Conservation (phyloP, 2,888 invertebrate species). For the Carcina quercana region DNA sequence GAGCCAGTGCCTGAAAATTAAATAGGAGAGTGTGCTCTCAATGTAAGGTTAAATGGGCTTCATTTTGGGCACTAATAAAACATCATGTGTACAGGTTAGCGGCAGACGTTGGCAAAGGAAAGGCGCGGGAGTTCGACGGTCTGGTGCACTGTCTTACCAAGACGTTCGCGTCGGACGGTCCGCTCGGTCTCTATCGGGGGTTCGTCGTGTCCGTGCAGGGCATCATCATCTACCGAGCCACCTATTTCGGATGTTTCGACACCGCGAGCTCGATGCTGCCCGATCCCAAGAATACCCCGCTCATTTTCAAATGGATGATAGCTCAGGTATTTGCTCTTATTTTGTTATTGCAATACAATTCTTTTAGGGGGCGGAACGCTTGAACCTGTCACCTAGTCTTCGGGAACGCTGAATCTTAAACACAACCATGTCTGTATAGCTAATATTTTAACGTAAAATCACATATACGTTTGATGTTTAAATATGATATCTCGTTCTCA, state of each 20-base stretch:
- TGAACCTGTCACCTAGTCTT: too few species aligned
- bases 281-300: slow-evolving; percentile 90
- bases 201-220: slow-evolving; percentile 96
- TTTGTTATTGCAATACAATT: too few species aligned
- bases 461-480: too few species aligned
- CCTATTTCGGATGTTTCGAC: slow-evolving; percentile 96
- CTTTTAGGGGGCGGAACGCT: too few species aligned
- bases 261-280: slow-evolving; percentile 93
- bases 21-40: too few species aligned
- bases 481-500: too few species aligned
- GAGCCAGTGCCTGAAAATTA: too few species aligned
- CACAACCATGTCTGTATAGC: too few species aligned
- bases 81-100: slow-evolving; percentile 45
- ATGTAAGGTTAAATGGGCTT: too few species aligned
- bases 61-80: too few species aligned
- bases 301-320: slow-evolving; percentile 92
- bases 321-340: slow-evolving; percentile 86
- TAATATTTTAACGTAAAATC: too few species aligned
- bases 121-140: slow-evolving; percentile 78
- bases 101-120: slow-evolving; percentile 90
- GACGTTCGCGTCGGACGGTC: slow-evolving; percentile 88
- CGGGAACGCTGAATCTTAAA: too few species aligned
- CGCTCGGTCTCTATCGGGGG: slow-evolving; percentile 90
- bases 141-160: slow-evolving; percentile 88
- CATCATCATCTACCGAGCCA: slow-evolving; percentile 95